phyloP scores from a whole-genome alignment of 1,140 invertebrate genomes.

The Capitella teleta region DNA sequence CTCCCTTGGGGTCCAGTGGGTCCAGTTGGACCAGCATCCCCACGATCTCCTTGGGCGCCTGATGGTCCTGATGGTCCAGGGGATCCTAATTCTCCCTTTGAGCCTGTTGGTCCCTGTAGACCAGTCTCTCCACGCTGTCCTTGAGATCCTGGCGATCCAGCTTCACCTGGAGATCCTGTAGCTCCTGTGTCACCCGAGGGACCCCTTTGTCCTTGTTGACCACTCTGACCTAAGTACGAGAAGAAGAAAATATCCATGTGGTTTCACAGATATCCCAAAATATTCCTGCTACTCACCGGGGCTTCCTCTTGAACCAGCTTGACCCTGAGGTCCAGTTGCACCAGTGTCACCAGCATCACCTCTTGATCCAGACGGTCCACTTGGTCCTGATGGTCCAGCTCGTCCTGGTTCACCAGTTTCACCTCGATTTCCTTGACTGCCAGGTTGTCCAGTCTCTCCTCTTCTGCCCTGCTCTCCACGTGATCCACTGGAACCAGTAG shows the following conservation, averaged over 20 bases:
- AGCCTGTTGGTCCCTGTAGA: conserved; percentile 4
- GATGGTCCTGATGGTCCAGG: conserved; percentile 7
- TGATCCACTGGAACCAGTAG: background rate
- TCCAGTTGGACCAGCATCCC: conserved; percentile 3
- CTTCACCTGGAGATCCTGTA: conserved; percentile 5
- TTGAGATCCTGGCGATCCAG: conserved; percentile 8
- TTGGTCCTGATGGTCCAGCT: background rate
- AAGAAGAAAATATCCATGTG: no score
- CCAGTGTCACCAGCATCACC: background rate
- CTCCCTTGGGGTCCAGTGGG: background rate
- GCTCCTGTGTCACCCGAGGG: conserved; percentile 6
- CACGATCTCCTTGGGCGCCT: conserved; percentile 6
- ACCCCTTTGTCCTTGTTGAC: background rate
- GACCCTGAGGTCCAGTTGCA: background rate
- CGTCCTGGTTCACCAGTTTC: background rate
- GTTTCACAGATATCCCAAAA: background rate
- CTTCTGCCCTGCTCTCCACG: background rate
- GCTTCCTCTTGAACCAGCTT: background rate
- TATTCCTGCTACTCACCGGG: background rate
- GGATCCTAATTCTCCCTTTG: conserved; percentile 4
- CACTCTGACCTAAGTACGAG: background rate
- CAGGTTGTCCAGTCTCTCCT: background rate
- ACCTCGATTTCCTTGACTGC: background rate
- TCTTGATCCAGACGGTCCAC: background rate
- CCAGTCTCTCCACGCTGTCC: conserved; percentile 7